Evolutionary conservation across 2,113 vertebrate genomes (phyloP), one percentile per base, ranked within the genome.

Genomic region (Pyxicephalus adspersus): DNA sequence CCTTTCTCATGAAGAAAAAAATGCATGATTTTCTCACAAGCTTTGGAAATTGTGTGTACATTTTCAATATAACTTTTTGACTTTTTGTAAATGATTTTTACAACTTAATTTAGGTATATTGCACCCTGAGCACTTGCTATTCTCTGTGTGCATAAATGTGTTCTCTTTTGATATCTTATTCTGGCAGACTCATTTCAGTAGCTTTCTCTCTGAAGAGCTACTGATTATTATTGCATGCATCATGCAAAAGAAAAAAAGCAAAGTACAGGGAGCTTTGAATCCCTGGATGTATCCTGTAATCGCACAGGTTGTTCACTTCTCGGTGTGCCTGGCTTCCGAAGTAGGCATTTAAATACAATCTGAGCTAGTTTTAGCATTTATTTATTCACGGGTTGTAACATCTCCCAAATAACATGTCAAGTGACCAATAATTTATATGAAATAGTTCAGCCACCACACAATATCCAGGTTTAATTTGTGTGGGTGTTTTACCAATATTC

Each of bases 151-250:
- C 54, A 22, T 61, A 61, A 15, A 15, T 73, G 55, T 73, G 29
- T 29, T 52, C 50, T 31, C 22, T 58, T 58, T 73, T 73, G 28
- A 34, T 34, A 34, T 34, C 68, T 54, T 54, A 54, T 55, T 71
- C 68, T 26, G 5, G 23, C 19, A 29, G 68, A 55, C 54, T 55
- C 28, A 54, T 71, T 17, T 28, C 64, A 19, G 38, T 45, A 13
- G 45, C 17, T 20, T 58, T 22, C 23, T 29, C 68, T 73, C 52
- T 26, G 58, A 17, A 29, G 18, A n/a, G 7, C 28, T 54, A 26
- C 15, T 77, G 38, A 66, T 55, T 65, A 66, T 77, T 78, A n/a
- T n/a, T 38, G 50, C 51, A 65, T 78, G 76, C 64, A 78, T 78
- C 76, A 57, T 78, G 64, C 64, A 34, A 23, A 64, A 57, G 28